A percentile compares a stretch with the other conserved stretches of the same genome.
Conservation (phyloP, 2,797 vertebrate genomes). For the Sphenopsis melanotis region DNA sequence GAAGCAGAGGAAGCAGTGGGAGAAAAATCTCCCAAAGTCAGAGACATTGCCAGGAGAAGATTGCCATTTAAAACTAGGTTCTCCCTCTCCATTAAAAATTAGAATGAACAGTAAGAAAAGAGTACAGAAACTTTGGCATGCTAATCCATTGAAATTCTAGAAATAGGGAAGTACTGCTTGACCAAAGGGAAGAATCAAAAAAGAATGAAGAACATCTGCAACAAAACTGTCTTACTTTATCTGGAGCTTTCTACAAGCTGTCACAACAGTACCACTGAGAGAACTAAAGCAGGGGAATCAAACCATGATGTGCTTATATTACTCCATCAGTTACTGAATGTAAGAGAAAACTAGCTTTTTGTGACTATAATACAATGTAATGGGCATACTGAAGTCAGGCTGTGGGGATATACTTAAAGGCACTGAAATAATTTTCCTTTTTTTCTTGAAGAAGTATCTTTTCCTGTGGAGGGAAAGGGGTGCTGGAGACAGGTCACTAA, state of each 20-base stretch:
- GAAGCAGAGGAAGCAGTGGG: background rate
- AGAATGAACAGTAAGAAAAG: background rate
- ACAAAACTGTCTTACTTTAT: background rate
- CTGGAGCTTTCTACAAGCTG: background rate
- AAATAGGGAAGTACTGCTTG: background rate
- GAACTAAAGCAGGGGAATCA: background rate
- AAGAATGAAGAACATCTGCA: background rate
- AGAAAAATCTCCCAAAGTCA: background rate
- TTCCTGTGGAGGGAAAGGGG: background rate
- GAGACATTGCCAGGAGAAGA: background rate
- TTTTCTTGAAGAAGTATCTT: background rate
- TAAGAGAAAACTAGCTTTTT: background rate
- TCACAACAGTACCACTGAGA: background rate
- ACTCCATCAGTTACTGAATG: background rate
- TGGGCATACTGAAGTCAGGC: background rate
- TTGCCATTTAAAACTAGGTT: background rate
- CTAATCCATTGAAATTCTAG: background rate
- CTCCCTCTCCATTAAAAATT: background rate
- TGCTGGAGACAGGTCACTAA: background rate
- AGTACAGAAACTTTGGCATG: background rate
- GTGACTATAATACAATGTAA: background rate
- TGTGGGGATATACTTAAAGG: background rate
- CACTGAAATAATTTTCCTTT: background rate
- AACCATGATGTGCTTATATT: background rate
- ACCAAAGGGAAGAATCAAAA: background rate